A percentile compares a stretch with the other conserved stretches of the same genome.
phyloP scores from a whole-genome alignment of 2,888 invertebrate species.

The Argynnis bischoffii region DNA sequence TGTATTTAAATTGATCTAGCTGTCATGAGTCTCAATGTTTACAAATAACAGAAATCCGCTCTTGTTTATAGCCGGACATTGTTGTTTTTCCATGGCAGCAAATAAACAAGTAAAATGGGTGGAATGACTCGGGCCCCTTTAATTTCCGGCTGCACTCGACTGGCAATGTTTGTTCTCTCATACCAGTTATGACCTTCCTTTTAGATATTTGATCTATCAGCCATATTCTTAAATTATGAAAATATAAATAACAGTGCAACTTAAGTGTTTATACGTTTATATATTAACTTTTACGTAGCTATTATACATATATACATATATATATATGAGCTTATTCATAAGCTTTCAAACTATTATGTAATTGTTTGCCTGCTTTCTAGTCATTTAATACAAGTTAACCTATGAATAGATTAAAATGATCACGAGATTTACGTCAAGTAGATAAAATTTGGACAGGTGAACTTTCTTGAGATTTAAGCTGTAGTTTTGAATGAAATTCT shows the following conservation, averaged over 20 bases:
- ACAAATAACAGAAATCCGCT: constrained; percentile 29
- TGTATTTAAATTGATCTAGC: constrained; percentile 6
- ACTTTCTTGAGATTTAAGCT: too few relatives aligned
- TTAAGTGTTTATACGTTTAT: background rate
- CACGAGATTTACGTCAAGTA: too few relatives aligned
- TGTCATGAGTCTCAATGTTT: constrained; percentile 6
- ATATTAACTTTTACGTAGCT: too few relatives aligned
- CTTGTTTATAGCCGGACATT: constrained; percentile 30
- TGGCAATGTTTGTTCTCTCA: constrained; percentile 24
- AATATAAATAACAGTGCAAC: background rate
- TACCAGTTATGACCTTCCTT: constrained; percentile 50
- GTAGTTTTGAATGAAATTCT: too few relatives aligned
- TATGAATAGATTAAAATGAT: too few relatives aligned
- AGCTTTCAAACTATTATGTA: too few relatives aligned
- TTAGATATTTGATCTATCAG: constrained; percentile 19
- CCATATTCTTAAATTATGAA: constrained; percentile 8
- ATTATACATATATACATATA: too few relatives aligned
- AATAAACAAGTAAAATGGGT: constrained; percentile 46
- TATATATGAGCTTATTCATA: too few relatives aligned
- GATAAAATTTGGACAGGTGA: too few relatives aligned
- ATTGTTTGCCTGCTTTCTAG: too few relatives aligned
- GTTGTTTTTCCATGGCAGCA: constrained; percentile 53
- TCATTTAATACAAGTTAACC: too few relatives aligned
- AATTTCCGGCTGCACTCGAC: constrained; percentile 65
- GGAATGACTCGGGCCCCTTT: constrained; percentile 59